Conservation (phyloP, 2,113 vertebrate genomes). For the Mus spicilegus region DNA sequence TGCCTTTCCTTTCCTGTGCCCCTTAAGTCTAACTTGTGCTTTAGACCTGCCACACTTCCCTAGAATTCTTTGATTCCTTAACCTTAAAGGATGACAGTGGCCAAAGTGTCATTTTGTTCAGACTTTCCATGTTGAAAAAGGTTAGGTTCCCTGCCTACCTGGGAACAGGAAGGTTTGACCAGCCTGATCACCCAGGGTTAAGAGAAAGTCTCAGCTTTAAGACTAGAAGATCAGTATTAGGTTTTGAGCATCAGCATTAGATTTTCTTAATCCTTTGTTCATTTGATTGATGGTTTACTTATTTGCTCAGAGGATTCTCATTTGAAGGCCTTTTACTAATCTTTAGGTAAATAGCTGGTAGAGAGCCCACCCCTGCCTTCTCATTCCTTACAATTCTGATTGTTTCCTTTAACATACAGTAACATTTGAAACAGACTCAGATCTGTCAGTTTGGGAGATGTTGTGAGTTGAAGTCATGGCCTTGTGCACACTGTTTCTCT, state of each 20-base stretch:
- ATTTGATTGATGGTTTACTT: not conserved
- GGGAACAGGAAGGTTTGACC: too few relatives aligned
- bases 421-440: not conserved
- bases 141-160: too few relatives aligned
- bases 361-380: too few relatives aligned
- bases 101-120: not conserved
- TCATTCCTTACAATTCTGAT: not conserved
- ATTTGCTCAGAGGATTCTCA: not conserved
- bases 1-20: not conserved
- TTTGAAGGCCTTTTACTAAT: not conserved
- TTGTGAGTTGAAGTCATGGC: too few relatives aligned
- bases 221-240: not conserved
- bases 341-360: not conserved
- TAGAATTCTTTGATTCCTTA: not conserved
- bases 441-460: not conserved
- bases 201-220: too few relatives aligned
- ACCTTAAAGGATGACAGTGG: not conserved
- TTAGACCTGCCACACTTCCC: not conserved
- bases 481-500: too few relatives aligned
- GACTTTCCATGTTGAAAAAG: not conserved
- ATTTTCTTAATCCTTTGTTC: not conserved
- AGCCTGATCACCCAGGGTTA: not conserved
- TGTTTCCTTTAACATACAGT: not conserved
- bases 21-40: too few relatives aligned
- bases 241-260: not conserved